Evolutionary conservation across 2,113 vertebrate genomes (phyloP).

Genomic region (Scatophagus argus): DNA sequence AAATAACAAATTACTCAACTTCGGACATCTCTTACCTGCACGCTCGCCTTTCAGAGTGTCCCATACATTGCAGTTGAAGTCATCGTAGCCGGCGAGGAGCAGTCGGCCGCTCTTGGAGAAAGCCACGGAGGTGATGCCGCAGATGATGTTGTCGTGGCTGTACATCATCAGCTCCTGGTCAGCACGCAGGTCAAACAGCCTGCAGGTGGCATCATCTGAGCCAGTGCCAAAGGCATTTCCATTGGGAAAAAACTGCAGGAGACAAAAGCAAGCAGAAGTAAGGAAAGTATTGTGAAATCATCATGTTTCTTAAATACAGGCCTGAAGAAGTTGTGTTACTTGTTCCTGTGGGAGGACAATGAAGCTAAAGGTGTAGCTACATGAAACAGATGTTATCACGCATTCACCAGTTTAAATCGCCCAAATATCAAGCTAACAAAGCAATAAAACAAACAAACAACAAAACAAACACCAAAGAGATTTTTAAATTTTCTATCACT

Average conservation of each 20-base stretch:
- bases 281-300: background rate
- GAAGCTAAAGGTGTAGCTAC: too few species aligned
- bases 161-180: slow-evolving; percentile 97
- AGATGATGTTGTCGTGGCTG: slow-evolving; percentile 97
- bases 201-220: slow-evolving; percentile 96
- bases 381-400: too few species aligned
- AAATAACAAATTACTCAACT: background rate
- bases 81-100: slow-evolving; percentile 94
- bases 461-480: too few species aligned
- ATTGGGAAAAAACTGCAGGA: slow-evolving; percentile 92
- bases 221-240: slow-evolving; percentile 96
- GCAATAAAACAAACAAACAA: too few species aligned
- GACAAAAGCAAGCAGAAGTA: background rate
- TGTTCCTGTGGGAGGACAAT: too few species aligned
- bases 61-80: slow-evolving; percentile 99
- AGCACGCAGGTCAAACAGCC: slow-evolving; percentile 96
- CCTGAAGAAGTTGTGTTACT: background rate
- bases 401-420: too few species aligned
- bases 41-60: slow-evolving; percentile 97
- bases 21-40: slow-evolving; percentile 84
- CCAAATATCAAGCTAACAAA: too few species aligned
- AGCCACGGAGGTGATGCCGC: slow-evolving; percentile 97
- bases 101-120: slow-evolving; percentile 99
- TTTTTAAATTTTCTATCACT: too few species aligned
- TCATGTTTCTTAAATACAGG: background rate